A percentile compares a stretch with the other conserved stretches of the same genome.
These are phyloP conservation scores for Cataglyphis altisquamis DNA, from an alignment of 2,888 invertebrate species.

Conservation along the genomic window DNA sequence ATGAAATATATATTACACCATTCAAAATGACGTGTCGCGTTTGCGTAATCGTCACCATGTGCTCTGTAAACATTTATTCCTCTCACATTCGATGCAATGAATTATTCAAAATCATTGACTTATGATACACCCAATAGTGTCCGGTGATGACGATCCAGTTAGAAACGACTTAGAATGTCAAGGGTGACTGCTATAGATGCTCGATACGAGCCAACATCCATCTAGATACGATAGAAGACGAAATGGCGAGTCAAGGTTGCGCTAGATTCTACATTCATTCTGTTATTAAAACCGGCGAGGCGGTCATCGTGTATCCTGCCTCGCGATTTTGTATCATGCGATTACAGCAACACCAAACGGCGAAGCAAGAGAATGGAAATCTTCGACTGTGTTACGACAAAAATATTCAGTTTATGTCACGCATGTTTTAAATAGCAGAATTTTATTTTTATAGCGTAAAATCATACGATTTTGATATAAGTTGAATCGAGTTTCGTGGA, in stretches of 20 bases:
- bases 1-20: not conserved
- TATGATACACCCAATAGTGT: constrained; percentile 44
- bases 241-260: constrained; percentile 60
- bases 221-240: constrained; percentile 51
- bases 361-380: constrained; percentile 17
- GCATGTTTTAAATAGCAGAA: not conserved
- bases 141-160: constrained; percentile 42
- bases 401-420: not conserved
- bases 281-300: constrained; percentile 41
- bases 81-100: constrained; percentile 26
- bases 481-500: not conserved
- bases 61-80: not conserved
- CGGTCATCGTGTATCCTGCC: constrained; percentile 24
- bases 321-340: constrained; percentile 38
- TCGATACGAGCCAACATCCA: constrained; percentile 44
- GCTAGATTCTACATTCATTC: constrained; percentile 60
- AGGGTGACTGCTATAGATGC: constrained; percentile 54
- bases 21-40: constrained; percentile 1
- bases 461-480: not conserved
- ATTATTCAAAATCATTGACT: constrained; percentile 60
- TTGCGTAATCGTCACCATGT: not conserved
- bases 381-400: not conserved
- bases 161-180: constrained; percentile 60
- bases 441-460: not conserved
- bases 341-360: constrained; percentile 1